Conservation (phyloP, 2,888 invertebrate genomes). For the Capitulum mitella region DNA sequence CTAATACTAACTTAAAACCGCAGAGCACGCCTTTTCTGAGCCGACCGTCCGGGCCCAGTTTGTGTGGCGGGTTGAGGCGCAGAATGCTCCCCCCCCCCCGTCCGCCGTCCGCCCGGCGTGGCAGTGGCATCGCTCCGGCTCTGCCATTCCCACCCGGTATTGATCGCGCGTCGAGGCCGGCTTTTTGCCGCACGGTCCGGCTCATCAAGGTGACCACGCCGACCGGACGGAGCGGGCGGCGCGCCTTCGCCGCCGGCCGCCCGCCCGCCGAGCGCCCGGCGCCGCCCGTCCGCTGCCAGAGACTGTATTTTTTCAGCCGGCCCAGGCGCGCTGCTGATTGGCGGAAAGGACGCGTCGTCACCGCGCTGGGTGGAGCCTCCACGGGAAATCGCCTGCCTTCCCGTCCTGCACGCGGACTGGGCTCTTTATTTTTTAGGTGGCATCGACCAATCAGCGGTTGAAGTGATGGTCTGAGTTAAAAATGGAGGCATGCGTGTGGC, state of each 20-base stretch:
- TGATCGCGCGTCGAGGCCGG: background rate
- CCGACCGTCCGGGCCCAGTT: too few relatives aligned
- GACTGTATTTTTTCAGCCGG: conserved; percentile 2
- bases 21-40: too few relatives aligned
- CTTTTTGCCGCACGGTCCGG: background rate
- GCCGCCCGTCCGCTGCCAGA: background rate
- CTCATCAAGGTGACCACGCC: background rate
- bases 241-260: background rate
- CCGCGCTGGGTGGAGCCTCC: background rate
- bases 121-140: too few relatives aligned
- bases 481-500: too few relatives aligned
- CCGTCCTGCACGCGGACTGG: background rate
- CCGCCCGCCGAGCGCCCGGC: background rate
- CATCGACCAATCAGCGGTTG: background rate
- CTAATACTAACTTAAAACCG: too few relatives aligned
- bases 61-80: too few relatives aligned
- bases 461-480: too few relatives aligned
- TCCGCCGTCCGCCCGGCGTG: too few relatives aligned
- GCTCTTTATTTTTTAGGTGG: background rate
- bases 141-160: background rate
- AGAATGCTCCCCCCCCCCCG: too few relatives aligned
- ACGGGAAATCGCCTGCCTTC: background rate
- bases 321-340: background rate
- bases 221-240: background rate
- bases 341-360: background rate